These are phyloP conservation scores for Elachura formosa DNA, from an alignment of 2,113 vertebrate species.

Conservation along the genomic window DNA sequence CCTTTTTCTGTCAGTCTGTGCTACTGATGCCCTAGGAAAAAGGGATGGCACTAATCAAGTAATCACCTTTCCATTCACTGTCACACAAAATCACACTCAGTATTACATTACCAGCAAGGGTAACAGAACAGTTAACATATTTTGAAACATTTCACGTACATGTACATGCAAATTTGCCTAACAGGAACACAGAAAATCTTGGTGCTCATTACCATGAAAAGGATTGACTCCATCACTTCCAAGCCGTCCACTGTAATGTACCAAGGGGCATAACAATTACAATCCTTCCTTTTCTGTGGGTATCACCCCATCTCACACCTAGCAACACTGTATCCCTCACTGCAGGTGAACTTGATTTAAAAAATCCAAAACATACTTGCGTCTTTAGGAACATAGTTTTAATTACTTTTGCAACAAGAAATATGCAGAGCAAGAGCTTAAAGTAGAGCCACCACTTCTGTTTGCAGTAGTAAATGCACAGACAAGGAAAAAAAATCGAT, in stretches of 20 bases:
- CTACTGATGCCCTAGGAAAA: background rate
- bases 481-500: background rate
- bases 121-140: background rate
- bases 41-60: accelerated
- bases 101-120: background rate
- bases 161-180: background rate
- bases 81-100: background rate
- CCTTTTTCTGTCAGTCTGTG: background rate
- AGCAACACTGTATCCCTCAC: background rate
- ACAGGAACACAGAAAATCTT: background rate
- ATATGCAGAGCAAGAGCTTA: background rate
- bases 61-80: background rate
- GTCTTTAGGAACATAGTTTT: background rate
- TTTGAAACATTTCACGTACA: background rate
- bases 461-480: background rate
- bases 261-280: accelerated
- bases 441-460: background rate
- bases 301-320: background rate
- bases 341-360: background rate
- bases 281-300: background rate
- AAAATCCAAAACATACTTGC: background rate
- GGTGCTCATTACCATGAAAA: background rate
- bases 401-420: background rate
- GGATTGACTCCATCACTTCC: background rate
- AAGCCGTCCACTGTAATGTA: background rate